Percentiles rank a stretch among this genome's conserved stretches.
Evolutionary conservation across 2,113 vertebrate genomes (phyloP).

Genomic region (Phrynocephalus versicolor): DNA sequence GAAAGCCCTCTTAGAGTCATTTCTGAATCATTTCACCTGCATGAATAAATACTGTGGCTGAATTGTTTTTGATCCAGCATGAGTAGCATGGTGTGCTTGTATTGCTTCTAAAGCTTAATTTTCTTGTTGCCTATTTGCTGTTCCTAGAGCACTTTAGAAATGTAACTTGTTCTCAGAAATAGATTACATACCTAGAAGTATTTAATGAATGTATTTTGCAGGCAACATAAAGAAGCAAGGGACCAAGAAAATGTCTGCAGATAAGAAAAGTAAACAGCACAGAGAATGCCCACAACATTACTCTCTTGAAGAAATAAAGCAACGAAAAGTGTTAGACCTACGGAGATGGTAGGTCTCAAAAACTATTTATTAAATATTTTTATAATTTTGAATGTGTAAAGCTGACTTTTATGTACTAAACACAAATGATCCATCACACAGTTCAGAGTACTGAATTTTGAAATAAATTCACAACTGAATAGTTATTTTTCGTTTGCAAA

Average conservation of each 20-base stretch:
- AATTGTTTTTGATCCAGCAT: not conserved
- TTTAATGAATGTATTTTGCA: conserved; percentile 68
- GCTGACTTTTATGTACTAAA: not conserved
- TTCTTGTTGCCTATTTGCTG: not conserved
- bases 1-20: no score
- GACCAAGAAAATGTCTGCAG: conserved; percentile 87
- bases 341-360: conserved; percentile 87
- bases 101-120: not conserved
- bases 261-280: conserved; percentile 83
- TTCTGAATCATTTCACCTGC: no score
- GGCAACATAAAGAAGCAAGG: conserved; percentile 87
- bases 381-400: not conserved
- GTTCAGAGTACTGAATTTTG: not conserved
- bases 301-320: conserved; percentile 89
- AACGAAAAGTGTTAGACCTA: conserved; percentile 95
- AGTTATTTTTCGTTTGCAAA: not conserved
- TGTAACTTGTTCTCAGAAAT: not conserved
- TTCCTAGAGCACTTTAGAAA: not conserved
- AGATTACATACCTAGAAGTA: not conserved
- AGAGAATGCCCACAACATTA: conserved; percentile 81
- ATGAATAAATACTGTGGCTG: no score
- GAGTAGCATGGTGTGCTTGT: not conserved
- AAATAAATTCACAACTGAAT: not conserved
- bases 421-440: not conserved
- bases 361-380: conserved; percentile 1